Evolutionary conservation across 2,113 vertebrate species (phyloP), one percentile per base, ranked within the genome.

Genomic region (Callochromis pleurospilus): DNA sequence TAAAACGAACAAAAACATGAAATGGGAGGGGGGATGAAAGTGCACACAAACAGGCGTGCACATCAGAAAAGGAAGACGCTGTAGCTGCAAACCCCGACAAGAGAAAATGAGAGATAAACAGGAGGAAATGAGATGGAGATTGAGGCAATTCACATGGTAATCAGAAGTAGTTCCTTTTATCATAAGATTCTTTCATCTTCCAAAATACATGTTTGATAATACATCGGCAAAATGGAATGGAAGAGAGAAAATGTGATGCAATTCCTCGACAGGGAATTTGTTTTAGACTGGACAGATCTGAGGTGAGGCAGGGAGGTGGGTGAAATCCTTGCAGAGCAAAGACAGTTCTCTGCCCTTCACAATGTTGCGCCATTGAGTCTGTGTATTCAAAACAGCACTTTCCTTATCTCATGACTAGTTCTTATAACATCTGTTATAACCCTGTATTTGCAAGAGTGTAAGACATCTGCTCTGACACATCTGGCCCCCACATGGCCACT

Each of bases 131-230:
- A 89, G 86, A 11, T 10, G 81, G 85, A 90, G 85, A 92, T 75
- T 86, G 82, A 77, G 51, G 88, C 88, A 90, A 90, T 92, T 92
- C 83, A 82, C 68, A 93, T 91, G 90, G 89, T 91, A 91, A 93
- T 93, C 88, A 86, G 75, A 86, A 70, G 82, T 81, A 82, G 79
- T 54, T 83, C 88, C 90, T 95, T 95, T 94, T 84, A 93, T 94
- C 93, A 93, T 54, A 11, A 55, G 17, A 85, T 62, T 86, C 92
- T 94, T 95, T 95, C 91, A 95, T 95, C 94, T 92, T 88, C 79
- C 77, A 80, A 92, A 94, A 86, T 84, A 83, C 79, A 91, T 77
- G 80, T 81, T 88, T 83, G 91, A 89, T 70, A 49, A 87, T 83
- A 82, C 83, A 81, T 90, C 83, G 10, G 86, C 84, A 83, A 83